Evolutionary conservation across 2,113 vertebrate genomes (phyloP).

Genomic region (Psittacus erithacus): DNA sequence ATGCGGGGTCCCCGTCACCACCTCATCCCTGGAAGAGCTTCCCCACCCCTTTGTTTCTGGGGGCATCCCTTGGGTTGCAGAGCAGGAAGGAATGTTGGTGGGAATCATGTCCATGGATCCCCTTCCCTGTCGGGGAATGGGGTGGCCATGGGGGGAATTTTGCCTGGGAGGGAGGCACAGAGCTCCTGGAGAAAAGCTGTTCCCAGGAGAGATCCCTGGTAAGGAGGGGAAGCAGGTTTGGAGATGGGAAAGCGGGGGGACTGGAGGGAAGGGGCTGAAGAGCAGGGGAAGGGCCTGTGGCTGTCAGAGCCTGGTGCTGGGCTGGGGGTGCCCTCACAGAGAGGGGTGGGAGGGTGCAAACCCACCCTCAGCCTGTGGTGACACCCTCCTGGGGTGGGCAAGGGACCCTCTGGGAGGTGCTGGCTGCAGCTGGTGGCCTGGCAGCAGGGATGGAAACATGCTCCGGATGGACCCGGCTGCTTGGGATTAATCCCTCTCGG

Average conservation of each 20-base stretch:
- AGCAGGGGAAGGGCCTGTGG: too few species aligned
- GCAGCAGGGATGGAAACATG: not conserved
- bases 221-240: not conserved
- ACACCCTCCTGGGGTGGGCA: not conserved
- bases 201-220: not conserved
- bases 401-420: not conserved
- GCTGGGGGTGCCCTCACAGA: not conserved
- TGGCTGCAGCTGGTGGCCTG: not conserved
- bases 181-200: not conserved
- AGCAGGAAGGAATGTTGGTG: not conserved
- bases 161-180: not conserved
- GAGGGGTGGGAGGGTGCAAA: not conserved
- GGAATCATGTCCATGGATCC: not conserved
- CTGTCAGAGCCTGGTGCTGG: not conserved
- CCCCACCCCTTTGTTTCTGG: too few species aligned
- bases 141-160: fast-evolving
- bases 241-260: not conserved
- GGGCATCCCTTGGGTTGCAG: too few species aligned
- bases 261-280: not conserved
- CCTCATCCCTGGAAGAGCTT: not conserved
- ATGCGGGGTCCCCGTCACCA: not conserved
- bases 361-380: not conserved
- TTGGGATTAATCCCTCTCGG: too few species aligned
- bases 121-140: not conserved
- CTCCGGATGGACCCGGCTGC: fast-evolving